Evolutionary conservation across 2,888 invertebrate genomes (phyloP).

Genomic region (Lasius platythorax): DNA sequence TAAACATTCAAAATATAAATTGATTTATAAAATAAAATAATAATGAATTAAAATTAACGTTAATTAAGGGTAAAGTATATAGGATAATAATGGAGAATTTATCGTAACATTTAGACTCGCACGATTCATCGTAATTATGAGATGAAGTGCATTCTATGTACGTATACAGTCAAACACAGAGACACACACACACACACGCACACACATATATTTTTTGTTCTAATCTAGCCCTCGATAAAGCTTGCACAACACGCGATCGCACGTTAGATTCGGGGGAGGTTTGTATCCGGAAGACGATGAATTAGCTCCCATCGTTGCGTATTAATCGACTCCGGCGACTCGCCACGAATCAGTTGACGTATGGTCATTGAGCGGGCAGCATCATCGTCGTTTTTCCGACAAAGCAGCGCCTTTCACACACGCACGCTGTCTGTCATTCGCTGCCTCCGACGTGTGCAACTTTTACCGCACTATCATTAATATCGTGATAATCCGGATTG

Average conservation of each 20-base stretch:
- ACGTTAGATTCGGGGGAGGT: conserved; percentile 45
- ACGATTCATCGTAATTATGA: background rate
- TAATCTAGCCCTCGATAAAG: background rate
- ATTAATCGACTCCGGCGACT: conserved; percentile 67
- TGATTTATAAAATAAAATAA: too few species aligned
- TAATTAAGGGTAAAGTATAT: too few species aligned
- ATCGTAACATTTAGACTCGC: background rate
- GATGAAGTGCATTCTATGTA: background rate
- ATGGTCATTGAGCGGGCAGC: conserved; percentile 75
- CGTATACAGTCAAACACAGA: background rate
- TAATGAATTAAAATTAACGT: too few species aligned
- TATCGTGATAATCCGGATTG: background rate
- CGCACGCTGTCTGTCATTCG: background rate
- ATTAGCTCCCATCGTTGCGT: conserved; percentile 65
- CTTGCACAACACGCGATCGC: conserved; percentile 23
- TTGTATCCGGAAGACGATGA: conserved; percentile 68
- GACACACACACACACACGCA: background rate
- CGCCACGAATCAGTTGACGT: conserved; percentile 76
- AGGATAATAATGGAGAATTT: too few species aligned
- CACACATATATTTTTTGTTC: too few species aligned
- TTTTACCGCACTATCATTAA: background rate
- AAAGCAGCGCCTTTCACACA: conserved; percentile 40
- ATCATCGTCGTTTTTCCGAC: conserved; percentile 53
- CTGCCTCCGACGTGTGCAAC: background rate
- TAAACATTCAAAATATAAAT: too few species aligned